phyloP scores from a whole-genome alignment of 2,888 invertebrate genomes.

The Quadriops clusia region DNA sequence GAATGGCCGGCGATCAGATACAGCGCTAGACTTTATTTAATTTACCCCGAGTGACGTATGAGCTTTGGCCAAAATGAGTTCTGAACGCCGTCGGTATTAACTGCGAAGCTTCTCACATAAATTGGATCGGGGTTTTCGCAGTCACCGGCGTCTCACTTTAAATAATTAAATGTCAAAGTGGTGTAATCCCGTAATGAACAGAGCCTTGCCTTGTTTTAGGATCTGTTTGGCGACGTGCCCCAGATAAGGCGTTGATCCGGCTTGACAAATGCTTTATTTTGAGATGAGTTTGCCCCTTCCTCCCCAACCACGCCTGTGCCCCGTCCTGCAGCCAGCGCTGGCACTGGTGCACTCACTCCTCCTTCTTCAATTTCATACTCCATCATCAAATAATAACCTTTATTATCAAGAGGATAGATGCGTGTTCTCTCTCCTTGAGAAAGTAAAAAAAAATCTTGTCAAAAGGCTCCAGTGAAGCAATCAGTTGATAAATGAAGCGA shows the following conservation, averaged over 20 bases:
- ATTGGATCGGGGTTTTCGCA: constrained; percentile 32
- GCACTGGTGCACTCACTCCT: too few relatives aligned
- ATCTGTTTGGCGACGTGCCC: constrained; percentile 28
- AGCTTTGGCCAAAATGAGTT: constrained; percentile 31
- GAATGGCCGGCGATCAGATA: constrained; percentile 32
- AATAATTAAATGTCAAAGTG: constrained; percentile 36
- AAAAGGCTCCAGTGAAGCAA: too few relatives aligned
- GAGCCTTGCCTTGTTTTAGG: constrained; percentile 27
- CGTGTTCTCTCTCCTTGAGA: too few relatives aligned
- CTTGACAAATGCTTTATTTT: constrained; percentile 28
- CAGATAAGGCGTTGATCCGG: constrained; percentile 27
- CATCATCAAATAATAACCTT: too few relatives aligned
- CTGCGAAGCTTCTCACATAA: constrained; percentile 28
- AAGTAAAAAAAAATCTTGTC: too few relatives aligned
- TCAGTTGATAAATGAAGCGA: too few relatives aligned
- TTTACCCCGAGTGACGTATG: constrained; percentile 33
- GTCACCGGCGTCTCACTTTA: constrained; percentile 32
- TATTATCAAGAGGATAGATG: too few relatives aligned
- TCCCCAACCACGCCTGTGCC: too few relatives aligned
- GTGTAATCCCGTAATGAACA: constrained; percentile 33
- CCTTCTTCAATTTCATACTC: too few relatives aligned
- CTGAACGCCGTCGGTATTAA: constrained; percentile 25
- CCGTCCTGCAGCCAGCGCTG: too few relatives aligned
- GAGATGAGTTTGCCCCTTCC: constrained; percentile 6
- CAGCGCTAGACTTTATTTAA: constrained; percentile 33